phyloP scores from a whole-genome alignment of 1,140 invertebrate genomes.

The Heliconius congener region DNA sequence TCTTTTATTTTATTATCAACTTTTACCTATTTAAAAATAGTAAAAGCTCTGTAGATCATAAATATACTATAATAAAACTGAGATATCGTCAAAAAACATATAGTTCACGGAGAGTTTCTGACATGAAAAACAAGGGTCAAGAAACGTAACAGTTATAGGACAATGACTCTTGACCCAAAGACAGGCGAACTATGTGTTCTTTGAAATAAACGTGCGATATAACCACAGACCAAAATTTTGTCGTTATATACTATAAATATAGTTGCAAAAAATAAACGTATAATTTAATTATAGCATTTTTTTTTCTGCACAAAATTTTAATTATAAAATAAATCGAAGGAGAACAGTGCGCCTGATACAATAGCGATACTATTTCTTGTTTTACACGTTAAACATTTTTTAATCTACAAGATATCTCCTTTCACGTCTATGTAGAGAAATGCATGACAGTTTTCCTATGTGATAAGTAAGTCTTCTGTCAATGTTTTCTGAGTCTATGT shows the following conservation, averaged over 20 bases:
- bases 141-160: constrained; percentile 32
- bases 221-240: not conserved
- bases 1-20: too few species aligned
- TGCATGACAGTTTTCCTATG: not conserved
- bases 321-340: not conserved
- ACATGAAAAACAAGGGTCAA: constrained; percentile 4
- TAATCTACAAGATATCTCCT: not conserved
- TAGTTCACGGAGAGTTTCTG: constrained; percentile 13
- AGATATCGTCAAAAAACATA: not conserved
- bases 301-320: not conserved
- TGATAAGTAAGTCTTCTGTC: not conserved
- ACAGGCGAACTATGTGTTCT: constrained; percentile 1
- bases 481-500: too few species aligned
- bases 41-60: too few species aligned
- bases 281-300: too few species aligned
- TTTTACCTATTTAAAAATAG: too few species aligned
- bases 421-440: not conserved
- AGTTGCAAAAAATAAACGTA: too few species aligned
- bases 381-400: not conserved
- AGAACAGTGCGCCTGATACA: not conserved
- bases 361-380: not conserved
- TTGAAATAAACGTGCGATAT: not conserved
- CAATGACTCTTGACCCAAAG: constrained; percentile 35
- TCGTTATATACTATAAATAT: too few species aligned
- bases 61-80: not conserved